Base-by-base conservation (phyloP, 35 echinoderm and acorn worm species). In the Holothuria glaberrima region DNA sequence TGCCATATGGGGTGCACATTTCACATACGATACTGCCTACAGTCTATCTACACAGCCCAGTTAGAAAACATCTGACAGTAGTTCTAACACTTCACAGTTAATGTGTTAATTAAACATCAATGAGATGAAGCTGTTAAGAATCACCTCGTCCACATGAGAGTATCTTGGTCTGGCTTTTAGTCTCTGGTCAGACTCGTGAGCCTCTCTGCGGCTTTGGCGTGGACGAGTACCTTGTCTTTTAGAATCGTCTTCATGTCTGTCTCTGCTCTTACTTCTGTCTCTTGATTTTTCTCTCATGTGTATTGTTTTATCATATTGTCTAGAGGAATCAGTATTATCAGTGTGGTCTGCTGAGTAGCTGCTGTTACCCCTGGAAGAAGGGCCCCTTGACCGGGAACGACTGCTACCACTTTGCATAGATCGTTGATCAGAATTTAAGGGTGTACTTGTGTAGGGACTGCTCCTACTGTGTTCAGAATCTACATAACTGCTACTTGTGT, bases 221-320 rank as follows among this genome's bases (percentile, higher is more conserved):
- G 80, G 59, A 61, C 31, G 80, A 78, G 41, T 48, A 10, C 50
- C 74, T 56, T 48, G 74, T 25, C 50, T 41, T 78, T 48, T 78
- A 13, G 33, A 26, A 41, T 78, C 74, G 27, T 84, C 80, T 28
- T 30, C 59, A 84, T 18, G 80, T 84, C 29, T 84, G 80, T 61
- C 80, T 61, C 56, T 84, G 59, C 80, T 84, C 80, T 26, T 84
- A 84, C 54, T 84, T 64, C 80, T 60, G 52, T 78, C 74, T 78
- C 74, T 56, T 48, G 74, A 78, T 3, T 78, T 78, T 48, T 78
- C 74, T 28, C 20, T 78, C 29, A 78, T 48, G 50, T 78, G 74
- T 48, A 25, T 22, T 20, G 36, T 30, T 48, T 45, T 78, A 25
- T 27, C 44, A n/a, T 48, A 12, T 6, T 78, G 50, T 48, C 50